phyloP scores from a whole-genome alignment of 2,113 vertebrate genomes.

The Gymnocephalus cernua region DNA sequence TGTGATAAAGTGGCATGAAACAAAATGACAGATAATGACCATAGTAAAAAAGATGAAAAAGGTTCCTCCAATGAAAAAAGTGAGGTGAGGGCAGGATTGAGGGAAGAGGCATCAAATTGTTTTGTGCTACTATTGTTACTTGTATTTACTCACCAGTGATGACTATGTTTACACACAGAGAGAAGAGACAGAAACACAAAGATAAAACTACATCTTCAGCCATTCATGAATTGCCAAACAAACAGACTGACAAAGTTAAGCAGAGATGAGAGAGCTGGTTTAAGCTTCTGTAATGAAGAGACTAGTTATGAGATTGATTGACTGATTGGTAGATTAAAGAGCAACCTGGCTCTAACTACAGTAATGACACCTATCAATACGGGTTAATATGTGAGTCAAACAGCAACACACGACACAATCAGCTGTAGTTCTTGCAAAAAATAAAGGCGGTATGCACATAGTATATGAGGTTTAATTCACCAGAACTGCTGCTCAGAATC shows the following conservation, averaged over 20 bases:
- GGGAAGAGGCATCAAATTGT: constrained; percentile 55
- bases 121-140: constrained; percentile 45
- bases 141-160: constrained; percentile 80
- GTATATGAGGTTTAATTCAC: neutral
- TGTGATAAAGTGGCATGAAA: neutral
- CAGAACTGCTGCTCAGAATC: constrained; percentile 47
- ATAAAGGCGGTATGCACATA: constrained; percentile 11
- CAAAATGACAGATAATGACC: neutral
- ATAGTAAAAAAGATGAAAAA: constrained; percentile 7
- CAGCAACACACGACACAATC: constrained; percentile 21
- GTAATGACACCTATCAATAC: neutral
- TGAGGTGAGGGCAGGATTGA: constrained; percentile 46
- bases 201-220: constrained; percentile 79
- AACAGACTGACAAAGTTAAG: constrained; percentile 56
- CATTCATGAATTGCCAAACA: constrained; percentile 62
- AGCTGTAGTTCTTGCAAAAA: neutral
- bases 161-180: constrained; percentile 81
- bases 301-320: constrained; percentile 29
- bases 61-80: constrained; percentile 20
- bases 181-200: constrained; percentile 83
- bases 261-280: constrained; percentile 59
- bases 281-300: constrained; percentile 52
- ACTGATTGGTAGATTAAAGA: constrained; percentile 59
- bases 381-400: neutral
- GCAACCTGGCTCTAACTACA: constrained; percentile 30